Evolutionary conservation across 2,888 invertebrate species (phyloP).

Genomic region (Stratiomys singularior): DNA sequence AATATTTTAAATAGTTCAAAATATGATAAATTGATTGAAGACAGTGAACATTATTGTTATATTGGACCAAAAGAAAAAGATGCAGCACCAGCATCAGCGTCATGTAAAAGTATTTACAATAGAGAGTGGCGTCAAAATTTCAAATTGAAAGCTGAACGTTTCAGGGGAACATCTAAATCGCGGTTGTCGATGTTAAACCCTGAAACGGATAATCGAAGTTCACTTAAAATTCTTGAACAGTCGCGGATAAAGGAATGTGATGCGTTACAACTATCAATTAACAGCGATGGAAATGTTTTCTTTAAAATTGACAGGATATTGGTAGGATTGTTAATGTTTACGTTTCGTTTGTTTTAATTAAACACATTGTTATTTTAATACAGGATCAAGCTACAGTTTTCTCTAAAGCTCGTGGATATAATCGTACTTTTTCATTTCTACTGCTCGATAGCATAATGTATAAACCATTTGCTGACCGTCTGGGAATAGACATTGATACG

Average conservation of each 20-base stretch:
- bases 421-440: conserved; percentile 72
- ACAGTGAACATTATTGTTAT: conserved; percentile 28
- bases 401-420: conserved; percentile 69
- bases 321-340: conserved; percentile 17
- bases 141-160: neutral
- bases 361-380: neutral
- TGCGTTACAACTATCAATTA: neutral
- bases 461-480: conserved; percentile 77
- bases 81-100: neutral
- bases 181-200: conserved; percentile 24
- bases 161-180: neutral
- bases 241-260: neutral
- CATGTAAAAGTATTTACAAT: conserved; percentile 16
- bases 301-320: conserved; percentile 44
- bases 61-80: conserved; percentile 21
- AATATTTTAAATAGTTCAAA: conserved; percentile 42
- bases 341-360: neutral
- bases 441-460: conserved; percentile 80
- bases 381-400: conserved; percentile 63
- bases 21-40: conserved; percentile 15
- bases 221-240: neutral
- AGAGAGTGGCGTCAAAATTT: conserved; percentile 24
- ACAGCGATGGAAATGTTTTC: conserved; percentile 26
- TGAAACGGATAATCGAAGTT: conserved; percentile 20
- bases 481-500: conserved; percentile 75